A percentile compares a stretch with the other conserved stretches of the same genome.
Conservation (phyloP, 2,888 invertebrate genomes). For the Machimus atricapillus region DNA sequence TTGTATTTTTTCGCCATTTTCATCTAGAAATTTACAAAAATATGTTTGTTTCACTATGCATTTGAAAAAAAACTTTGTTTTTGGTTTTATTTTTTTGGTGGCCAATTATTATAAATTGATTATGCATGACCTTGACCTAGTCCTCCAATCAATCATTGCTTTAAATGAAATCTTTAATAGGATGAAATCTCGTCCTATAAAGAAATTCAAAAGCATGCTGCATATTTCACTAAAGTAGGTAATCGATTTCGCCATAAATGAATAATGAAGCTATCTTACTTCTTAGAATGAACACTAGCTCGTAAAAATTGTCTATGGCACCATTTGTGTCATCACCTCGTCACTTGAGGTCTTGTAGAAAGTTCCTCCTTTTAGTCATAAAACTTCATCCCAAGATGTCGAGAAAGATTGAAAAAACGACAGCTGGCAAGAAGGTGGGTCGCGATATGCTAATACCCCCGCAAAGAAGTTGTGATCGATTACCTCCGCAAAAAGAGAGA, state of each 20-base stretch:
- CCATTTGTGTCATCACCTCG: background rate
- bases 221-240: background rate
- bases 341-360: background rate
- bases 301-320: background rate
- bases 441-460: background rate
- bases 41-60: too few relatives aligned
- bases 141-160: too few relatives aligned
- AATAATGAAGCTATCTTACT: background rate
- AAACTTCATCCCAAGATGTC: background rate
- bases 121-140: too few relatives aligned
- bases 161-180: too few relatives aligned
- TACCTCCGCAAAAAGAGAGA: background rate
- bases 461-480: background rate
- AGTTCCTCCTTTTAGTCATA: background rate
- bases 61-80: too few relatives aligned
- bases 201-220: too few relatives aligned
- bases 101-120: too few relatives aligned
- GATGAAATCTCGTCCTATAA: too few relatives aligned
- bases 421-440: background rate
- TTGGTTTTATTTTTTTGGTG: too few relatives aligned
- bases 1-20: too few relatives aligned
- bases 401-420: background rate
- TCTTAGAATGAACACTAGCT: background rate
- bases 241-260: background rate
- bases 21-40: too few relatives aligned